These are phyloP conservation scores for Lochmaea crataegi DNA, from an alignment of 2,888 invertebrate genomes.

Conservation along the genomic window DNA sequence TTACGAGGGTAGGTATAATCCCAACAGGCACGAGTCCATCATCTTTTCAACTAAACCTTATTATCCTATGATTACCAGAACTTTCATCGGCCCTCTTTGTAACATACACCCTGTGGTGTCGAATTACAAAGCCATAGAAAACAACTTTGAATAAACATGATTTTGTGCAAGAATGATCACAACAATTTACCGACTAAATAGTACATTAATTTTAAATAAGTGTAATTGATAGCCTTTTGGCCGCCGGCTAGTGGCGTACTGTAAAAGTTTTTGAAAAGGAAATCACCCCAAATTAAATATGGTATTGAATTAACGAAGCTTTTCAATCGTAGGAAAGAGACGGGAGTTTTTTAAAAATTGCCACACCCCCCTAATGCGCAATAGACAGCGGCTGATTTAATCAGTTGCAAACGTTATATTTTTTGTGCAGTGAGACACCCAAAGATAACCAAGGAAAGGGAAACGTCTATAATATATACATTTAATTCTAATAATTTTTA, in stretches of 20 bases:
- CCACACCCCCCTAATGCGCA: too few species aligned
- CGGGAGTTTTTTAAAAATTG: too few species aligned
- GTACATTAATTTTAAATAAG: conserved; percentile 41
- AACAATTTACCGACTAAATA: conserved; percentile 21
- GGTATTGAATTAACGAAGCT: too few species aligned
- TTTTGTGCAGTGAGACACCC: too few species aligned
- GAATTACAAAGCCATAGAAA: conserved; percentile 37
- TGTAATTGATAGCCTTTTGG: conserved; percentile 40
- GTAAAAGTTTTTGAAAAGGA: neutral
- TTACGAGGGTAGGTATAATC: neutral
- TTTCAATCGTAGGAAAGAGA: too few species aligned
- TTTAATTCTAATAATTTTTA: neutral
- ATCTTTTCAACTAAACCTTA: conserved; percentile 6
- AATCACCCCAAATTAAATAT: neutral
- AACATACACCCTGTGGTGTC: conserved; percentile 41
- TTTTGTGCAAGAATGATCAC: conserved; percentile 36
- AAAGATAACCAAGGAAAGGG: too few species aligned
- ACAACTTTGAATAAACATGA: conserved; percentile 35
- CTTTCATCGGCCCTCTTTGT: conserved; percentile 36
- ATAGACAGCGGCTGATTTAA: too few species aligned
- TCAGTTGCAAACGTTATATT: too few species aligned
- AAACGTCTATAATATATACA: too few species aligned
- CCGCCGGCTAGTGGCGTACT: conserved; percentile 23
- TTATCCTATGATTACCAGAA: conserved; percentile 26
- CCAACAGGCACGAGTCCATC: conserved; percentile 25